Percentiles rank a stretch among this genome's conserved stretches.
phyloP scores from a whole-genome alignment of 2,797 vertebrate species.

The Sternotherus odoratus region DNA sequence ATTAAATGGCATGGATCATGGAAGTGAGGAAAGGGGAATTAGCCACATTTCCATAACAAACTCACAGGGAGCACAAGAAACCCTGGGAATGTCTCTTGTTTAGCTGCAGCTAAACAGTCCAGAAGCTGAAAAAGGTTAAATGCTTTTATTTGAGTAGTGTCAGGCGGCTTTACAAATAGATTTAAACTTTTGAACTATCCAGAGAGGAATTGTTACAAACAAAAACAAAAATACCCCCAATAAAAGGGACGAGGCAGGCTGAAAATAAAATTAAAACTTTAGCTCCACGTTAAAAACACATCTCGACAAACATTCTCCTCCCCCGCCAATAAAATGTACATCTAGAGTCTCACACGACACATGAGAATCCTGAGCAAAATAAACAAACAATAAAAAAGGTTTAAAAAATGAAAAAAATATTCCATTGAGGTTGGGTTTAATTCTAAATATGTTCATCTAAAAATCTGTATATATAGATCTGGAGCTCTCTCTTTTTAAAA shows the following conservation, averaged over 20 bases:
- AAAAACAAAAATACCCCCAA: conserved; percentile 62
- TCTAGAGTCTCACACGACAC: conserved; percentile 49
- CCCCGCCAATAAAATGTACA: conserved; percentile 65
- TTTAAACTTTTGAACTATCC: conserved; percentile 69
- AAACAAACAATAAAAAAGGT: conserved; percentile 51
- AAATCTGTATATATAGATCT: conserved; percentile 32
- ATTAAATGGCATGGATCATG: neutral
- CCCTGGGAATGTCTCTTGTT: neutral
- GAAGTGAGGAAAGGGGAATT: neutral
- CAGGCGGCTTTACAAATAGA: conserved; percentile 73
- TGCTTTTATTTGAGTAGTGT: conserved; percentile 88
- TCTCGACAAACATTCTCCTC: conserved; percentile 67
- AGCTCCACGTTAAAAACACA: conserved; percentile 57
- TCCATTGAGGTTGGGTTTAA: conserved; percentile 36
- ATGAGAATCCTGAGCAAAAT: neutral
- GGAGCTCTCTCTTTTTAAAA: conserved; percentile 76
- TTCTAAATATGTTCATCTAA: conserved; percentile 68
- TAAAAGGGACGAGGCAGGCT: conserved; percentile 43
- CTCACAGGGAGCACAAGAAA: neutral
- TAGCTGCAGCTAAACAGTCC: neutral
- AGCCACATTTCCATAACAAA: neutral
- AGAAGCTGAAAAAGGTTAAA: conserved; percentile 72
- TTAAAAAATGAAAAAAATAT: conserved; percentile 38
- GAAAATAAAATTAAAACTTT: conserved; percentile 67
- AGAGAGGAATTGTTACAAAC: conserved; percentile 70